phyloP scores from a whole-genome alignment of 1,140 invertebrate species.

The Eumaeus atala region DNA sequence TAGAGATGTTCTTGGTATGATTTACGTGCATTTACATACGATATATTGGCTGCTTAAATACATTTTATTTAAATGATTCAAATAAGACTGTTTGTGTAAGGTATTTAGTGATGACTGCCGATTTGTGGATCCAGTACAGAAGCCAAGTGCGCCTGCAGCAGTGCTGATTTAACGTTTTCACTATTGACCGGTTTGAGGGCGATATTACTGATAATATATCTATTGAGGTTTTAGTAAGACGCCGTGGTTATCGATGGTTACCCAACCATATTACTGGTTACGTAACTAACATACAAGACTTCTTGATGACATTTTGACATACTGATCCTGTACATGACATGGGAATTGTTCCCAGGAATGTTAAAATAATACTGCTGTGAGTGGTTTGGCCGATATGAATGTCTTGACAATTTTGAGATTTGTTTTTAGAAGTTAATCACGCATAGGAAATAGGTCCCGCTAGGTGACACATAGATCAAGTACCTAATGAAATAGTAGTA shows the following conservation, averaged over 20 bases:
- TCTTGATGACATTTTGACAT: too few relatives aligned
- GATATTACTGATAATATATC: too few relatives aligned
- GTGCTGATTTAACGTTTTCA: too few relatives aligned
- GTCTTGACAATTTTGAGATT: not conserved
- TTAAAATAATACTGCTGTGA: not conserved
- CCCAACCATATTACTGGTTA: too few relatives aligned
- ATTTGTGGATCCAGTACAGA: not conserved
- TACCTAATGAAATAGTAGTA: constrained; percentile 4
- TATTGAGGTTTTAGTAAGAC: too few relatives aligned
- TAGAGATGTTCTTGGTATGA: constrained; percentile 47
- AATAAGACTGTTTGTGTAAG: constrained; percentile 11
- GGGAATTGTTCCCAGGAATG: too few relatives aligned
- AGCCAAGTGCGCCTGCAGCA: too few relatives aligned
- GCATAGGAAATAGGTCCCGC: not conserved
- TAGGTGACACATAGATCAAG: not conserved
- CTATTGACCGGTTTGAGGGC: too few relatives aligned
- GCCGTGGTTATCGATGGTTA: too few relatives aligned
- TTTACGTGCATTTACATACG: constrained; percentile 47
- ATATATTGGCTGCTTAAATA: not conserved
- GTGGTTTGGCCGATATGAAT: constrained; percentile 2
- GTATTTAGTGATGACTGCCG: constrained; percentile 6
- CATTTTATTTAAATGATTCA: constrained; percentile 6
- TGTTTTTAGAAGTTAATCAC: constrained; percentile 2
- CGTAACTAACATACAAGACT: too few relatives aligned
- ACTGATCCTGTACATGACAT: too few relatives aligned